Base-by-base conservation (phyloP, 2,113 vertebrate genomes). In the Oreotrochilus melanogaster region DNA sequence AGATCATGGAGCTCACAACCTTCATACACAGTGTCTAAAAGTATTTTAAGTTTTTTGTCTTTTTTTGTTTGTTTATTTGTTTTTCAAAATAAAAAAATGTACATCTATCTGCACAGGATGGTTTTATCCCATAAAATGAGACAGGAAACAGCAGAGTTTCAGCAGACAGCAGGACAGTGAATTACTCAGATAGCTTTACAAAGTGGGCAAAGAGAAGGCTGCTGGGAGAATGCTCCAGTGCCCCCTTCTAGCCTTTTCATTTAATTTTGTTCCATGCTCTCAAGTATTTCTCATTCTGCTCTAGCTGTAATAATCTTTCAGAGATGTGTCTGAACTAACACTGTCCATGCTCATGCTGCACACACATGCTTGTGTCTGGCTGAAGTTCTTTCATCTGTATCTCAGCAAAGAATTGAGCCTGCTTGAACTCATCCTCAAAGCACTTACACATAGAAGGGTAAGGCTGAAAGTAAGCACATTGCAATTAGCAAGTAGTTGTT, bases 381-480 rank as follows among this genome's bases (percentile, higher is more conserved):
- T 95, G 70, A 6, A 71, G 58, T 18, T 65, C 73, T 89, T 95
- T 89, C 70, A 92, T 89, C 70, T 89, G 37, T 51, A 79, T 9
- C 33, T 89, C 88, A 74, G 81, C 37, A 86, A 71, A 82, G 58
- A 74, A 70, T 30, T 66, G 64, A 86, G 51, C 17, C 65, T 73
- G 42, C 74, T 85, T 73, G 58, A 78, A 85, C 87, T 89, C 81
- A 11, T 79, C 35, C 28, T 88, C 66, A 82, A 93, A 94, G 51
- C 89, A 79, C 89, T 89, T 73, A 61, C 60, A 88, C 69, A 43
- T 74, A 66, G 85, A 95, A 91, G 64, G 62, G 48, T 69, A 78
- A 89, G 74, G 25, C 33, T 82, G 60, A 92, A 91, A 47, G 56
- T 61, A 92, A 92, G 47, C 42, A 56, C 47, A 33, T 14, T 86